Percentiles rank a stretch among this genome's conserved stretches.
Evolutionary conservation across 2,888 invertebrate species (phyloP).

Genomic region (Chymomyza caudatula): DNA sequence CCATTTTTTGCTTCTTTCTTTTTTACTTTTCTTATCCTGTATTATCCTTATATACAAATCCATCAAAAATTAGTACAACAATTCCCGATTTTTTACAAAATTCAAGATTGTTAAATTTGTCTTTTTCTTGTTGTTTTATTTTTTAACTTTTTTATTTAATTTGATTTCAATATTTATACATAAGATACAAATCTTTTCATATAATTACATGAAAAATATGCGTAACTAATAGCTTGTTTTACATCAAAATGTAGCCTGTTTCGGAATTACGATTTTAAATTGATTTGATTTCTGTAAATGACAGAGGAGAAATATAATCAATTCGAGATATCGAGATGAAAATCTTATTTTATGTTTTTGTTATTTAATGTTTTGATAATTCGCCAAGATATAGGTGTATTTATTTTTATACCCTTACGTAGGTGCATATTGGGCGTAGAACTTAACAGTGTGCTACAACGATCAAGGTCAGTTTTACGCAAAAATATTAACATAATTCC

Average conservation of each 20-base stretch:
- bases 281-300: not conserved
- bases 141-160: constrained; percentile 29
- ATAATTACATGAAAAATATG: constrained; percentile 62
- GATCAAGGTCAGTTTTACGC: not conserved
- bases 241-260: not conserved
- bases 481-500: not conserved
- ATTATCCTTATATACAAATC: too few relatives aligned
- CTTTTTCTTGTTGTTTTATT: constrained; percentile 33
- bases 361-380: not conserved
- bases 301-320: not conserved
- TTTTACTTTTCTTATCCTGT: too few relatives aligned
- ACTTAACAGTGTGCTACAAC: not conserved
- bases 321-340: not conserved
- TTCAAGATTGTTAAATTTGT: not conserved
- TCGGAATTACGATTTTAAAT: not conserved
- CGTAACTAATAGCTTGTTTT: not conserved
- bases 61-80: too few relatives aligned
- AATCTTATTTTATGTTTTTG: not conserved
- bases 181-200: constrained; percentile 59
- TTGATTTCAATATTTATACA: constrained; percentile 43
- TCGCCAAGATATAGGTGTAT: not conserved
- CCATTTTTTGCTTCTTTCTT: too few relatives aligned
- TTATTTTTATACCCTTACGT: not conserved
- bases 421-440: not conserved
- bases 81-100: not conserved